Evolutionary conservation across 2,797 vertebrate genomes (phyloP).

Genomic region (Takifugu rubripes): DNA sequence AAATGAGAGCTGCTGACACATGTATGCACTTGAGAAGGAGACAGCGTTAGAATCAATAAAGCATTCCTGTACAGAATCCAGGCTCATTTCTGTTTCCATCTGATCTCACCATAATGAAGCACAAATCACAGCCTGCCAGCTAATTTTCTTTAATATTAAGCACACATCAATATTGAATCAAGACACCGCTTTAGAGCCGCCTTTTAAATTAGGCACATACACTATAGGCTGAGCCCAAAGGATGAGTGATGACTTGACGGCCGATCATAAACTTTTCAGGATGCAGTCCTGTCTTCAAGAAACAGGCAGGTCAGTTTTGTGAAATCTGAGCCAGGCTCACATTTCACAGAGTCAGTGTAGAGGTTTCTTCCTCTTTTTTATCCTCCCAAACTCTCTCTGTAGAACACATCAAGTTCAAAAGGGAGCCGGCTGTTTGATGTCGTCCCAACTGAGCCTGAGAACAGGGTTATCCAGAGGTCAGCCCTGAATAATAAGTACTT

Average conservation of each 20-base stretch:
- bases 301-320: conserved; percentile 27
- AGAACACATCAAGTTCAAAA: conserved; percentile 71
- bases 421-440: conserved; percentile 71
- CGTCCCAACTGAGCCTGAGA: conserved; percentile 66
- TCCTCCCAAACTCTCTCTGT: conserved; percentile 45
- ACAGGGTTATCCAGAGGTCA: conserved; percentile 71
- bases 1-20: conserved; percentile 48
- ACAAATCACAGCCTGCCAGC: conserved; percentile 50
- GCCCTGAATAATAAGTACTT: conserved; percentile 70
- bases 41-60: conserved; percentile 40
- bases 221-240: conserved; percentile 15
- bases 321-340: conserved; percentile 30
- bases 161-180: conserved; percentile 66
- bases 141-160: conserved; percentile 68
- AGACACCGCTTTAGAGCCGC: conserved; percentile 58
- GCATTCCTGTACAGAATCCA: conserved; percentile 39
- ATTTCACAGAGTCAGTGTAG: conserved; percentile 18
- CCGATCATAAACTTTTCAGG: conserved; percentile 48
- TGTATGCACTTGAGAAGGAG: conserved; percentile 19
- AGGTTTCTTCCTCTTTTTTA: conserved; percentile 29
- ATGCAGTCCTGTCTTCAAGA: conserved; percentile 8
- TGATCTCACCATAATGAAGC: conserved; percentile 69
- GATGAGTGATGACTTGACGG: conserved; percentile 44
- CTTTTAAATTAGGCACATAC: conserved; percentile 46
- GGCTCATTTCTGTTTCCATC: conserved; percentile 69